Evolutionary conservation across 2,797 vertebrate genomes (phyloP).

Genomic region (Onychomys leucogaster): DNA sequence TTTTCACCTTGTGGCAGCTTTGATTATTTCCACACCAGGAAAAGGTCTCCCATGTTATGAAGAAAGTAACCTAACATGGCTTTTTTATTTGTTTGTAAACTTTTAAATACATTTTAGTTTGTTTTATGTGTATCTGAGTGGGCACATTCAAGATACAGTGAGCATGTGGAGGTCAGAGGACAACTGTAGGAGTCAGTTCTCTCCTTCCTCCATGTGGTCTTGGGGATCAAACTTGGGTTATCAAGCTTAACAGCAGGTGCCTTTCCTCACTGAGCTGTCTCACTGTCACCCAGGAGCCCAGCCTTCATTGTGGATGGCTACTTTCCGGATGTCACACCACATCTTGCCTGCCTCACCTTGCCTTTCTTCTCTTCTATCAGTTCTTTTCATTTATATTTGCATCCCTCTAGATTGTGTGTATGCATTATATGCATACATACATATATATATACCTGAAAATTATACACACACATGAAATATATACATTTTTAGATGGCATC

Average conservation of each 20-base stretch:
- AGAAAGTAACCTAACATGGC: neutral
- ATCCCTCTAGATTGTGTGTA: neutral
- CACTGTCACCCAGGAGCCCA: neutral
- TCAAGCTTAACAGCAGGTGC: neutral
- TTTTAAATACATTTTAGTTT: neutral
- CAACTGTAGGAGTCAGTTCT: no score
- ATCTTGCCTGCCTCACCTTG: accelerated
- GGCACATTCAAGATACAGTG: neutral
- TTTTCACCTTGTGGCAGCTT: neutral
- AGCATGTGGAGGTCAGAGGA: neutral
- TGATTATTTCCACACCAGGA: neutral
- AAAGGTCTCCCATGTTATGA: neutral
- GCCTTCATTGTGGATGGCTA: neutral
- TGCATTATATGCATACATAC: no score
- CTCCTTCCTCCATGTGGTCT: neutral
- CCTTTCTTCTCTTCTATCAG: neutral
- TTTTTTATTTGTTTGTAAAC: neutral
- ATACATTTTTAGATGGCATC: neutral
- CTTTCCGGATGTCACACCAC: neutral
- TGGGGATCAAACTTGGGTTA: neutral
- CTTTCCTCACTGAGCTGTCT: neutral
- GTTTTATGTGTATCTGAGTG: neutral
- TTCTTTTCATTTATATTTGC: neutral
- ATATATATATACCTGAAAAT: no score
- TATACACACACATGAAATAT: neutral